Percentiles rank a stretch among this genome's conserved stretches.
phyloP scores from a whole-genome alignment of 2,888 invertebrate species.

The Machimus rusticus region DNA sequence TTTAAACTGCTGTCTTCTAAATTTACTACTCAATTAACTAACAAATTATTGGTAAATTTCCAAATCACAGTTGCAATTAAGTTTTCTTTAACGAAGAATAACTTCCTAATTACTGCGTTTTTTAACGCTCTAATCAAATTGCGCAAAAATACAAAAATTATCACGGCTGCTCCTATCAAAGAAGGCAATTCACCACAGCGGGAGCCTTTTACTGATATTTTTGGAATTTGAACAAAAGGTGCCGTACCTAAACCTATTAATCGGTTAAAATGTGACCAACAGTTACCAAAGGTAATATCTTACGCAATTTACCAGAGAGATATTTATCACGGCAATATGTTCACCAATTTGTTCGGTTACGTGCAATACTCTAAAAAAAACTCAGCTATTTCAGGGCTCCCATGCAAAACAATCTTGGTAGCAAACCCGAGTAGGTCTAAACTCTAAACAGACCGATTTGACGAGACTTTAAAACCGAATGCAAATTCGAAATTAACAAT shows the following conservation, averaged over 20 bases:
- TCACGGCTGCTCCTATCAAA: not conserved
- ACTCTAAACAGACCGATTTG: not conserved
- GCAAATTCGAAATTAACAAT: conserved; percentile 1
- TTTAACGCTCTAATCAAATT: not conserved
- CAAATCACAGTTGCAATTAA: not conserved
- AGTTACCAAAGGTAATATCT: not conserved
- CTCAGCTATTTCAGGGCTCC: not conserved
- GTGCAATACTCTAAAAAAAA: not conserved
- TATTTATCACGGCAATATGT: not conserved
- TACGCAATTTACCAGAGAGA: not conserved
- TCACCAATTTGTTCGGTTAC: not conserved
- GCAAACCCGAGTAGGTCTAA: not conserved
- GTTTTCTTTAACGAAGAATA: not conserved
- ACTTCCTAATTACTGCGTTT: not conserved
- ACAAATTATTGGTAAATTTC: not conserved
- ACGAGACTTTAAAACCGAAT: not conserved
- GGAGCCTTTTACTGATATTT: not conserved
- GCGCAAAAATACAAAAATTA: not conserved
- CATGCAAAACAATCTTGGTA: not conserved
- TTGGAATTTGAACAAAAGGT: not conserved
- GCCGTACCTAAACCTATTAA: not conserved
- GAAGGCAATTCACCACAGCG: not conserved
- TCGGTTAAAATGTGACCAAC: not conserved
- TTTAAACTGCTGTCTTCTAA: not conserved
- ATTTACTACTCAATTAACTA: not conserved